Evolutionary conservation across 2,113 vertebrate genomes (phyloP).

Genomic region (Setophaga coronata): DNA sequence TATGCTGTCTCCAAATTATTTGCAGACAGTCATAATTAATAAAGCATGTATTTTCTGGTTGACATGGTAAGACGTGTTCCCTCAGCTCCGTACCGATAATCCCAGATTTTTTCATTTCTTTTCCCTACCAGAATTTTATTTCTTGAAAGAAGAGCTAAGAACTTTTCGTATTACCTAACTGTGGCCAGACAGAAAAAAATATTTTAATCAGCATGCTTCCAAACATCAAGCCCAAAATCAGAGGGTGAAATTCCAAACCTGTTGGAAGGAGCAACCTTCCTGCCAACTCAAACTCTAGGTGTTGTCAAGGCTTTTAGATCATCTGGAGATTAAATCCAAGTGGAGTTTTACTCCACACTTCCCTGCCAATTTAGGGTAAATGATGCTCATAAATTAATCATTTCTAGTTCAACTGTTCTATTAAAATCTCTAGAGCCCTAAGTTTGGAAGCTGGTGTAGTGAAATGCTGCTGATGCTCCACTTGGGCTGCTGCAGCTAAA

Average conservation of each 20-base stretch:
- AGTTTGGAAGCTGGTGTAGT: not conserved
- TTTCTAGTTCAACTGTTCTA: not conserved
- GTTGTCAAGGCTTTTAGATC: not conserved
- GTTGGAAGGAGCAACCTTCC: not conserved
- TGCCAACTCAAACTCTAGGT: rapidly evolving
- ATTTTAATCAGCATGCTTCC: not conserved
- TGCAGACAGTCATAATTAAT: not conserved
- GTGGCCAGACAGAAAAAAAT: not conserved
- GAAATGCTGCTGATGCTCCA: not conserved
- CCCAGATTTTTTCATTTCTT: not conserved
- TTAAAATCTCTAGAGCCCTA: not conserved
- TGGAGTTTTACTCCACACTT: not conserved
- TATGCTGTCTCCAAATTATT: not conserved
- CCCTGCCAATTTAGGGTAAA: not conserved
- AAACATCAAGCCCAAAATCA: not conserved
- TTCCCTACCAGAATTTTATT: not conserved
- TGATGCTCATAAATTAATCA: not conserved
- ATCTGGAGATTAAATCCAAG: not conserved
- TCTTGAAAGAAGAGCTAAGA: not conserved
- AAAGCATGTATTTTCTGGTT: not conserved
- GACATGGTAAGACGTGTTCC: not conserved
- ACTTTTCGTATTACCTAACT: not conserved
- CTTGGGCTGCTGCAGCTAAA: not conserved
- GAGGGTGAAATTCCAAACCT: not conserved
- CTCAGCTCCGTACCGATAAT: not conserved